Percentiles rank a stretch among this genome's conserved stretches.
phyloP scores from a whole-genome alignment of 1,140 invertebrate species.

The Pteromalus puparum region DNA sequence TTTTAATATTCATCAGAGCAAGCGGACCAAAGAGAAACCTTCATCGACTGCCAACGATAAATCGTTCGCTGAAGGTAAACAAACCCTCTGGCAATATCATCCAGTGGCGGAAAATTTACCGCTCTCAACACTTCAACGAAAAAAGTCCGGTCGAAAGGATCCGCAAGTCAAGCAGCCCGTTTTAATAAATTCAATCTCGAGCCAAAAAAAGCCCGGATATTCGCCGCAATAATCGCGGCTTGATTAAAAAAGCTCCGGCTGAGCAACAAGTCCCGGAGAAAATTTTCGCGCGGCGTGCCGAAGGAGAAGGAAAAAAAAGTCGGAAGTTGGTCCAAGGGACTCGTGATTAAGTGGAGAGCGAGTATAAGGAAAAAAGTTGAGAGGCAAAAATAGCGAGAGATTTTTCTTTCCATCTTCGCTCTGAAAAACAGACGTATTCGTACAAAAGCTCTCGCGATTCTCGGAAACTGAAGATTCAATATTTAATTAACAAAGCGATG shows the following conservation, averaged over 20 bases:
- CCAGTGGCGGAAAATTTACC: background rate
- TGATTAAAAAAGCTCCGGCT: background rate
- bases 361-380: too few relatives aligned
- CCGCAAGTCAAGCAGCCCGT: background rate
- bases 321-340: background rate
- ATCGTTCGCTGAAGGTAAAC: too few relatives aligned
- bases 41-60: too few relatives aligned
- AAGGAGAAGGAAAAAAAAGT: background rate
- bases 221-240: background rate
- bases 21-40: too few relatives aligned
- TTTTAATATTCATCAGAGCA: too few relatives aligned
- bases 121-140: background rate
- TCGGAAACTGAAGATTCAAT: too few relatives aligned
- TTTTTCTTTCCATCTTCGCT: too few relatives aligned
- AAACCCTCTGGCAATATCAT: too few relatives aligned
- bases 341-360: background rate
- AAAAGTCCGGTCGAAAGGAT: background rate
- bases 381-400: too few relatives aligned
- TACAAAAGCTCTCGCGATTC: too few relatives aligned
- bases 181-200: background rate
- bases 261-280: conserved; percentile 10
- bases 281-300: background rate
- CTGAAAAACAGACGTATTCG: too few relatives aligned
- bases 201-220: background rate
- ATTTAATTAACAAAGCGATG: too few relatives aligned